Base-by-base conservation (phyloP, 1,140 invertebrate genomes). In the Bactericera cockerelli region DNA sequence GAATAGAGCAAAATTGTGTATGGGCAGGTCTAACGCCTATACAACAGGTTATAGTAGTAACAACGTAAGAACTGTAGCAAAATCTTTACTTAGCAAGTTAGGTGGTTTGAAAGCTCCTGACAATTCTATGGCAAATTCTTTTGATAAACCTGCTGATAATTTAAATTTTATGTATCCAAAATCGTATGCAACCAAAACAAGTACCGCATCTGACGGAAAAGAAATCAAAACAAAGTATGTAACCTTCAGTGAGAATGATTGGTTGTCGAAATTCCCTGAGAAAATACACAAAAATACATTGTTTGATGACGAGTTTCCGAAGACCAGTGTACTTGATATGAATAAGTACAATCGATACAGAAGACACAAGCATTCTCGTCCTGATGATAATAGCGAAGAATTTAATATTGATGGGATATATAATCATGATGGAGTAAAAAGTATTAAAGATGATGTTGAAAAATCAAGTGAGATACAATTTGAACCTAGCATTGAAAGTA, bases 221-320 rank as follows among this genome's bases (percentile, higher is more conserved):
- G 22, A 49, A 10, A n/a, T 49, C 8, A 49, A 49, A 49, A 49
- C 42, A 19, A 49, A 49, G 19, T 49, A 49, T n/a, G 42, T 49
- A 6, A 49, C 42, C 6, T 49, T 49, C 22, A 49, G 42, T 49
- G 42, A 49, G 4, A 49, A 49, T n/a, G 19, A 49, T n/a, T 49
- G 42, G 42, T n/a, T 49, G n/a, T 49, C 42, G 42, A 49, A 49
- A 49, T 49, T 49, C 22, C 42, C 42, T n/a, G 42, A 49, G n/a
- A 49, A 49, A 49, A n/a, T 49, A 19, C 42, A 49, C 19, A 49
- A 49, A 49, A 49, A 49, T 49, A 49, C 42, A 49, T 49, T 49
- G 42, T 49, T 49, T 49, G 42, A 49, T 22, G 42, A 49, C 22
- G 42, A 49, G 19, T 49, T 49, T 49, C 42, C 42, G 4, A 49